Evolutionary conservation across 2,888 invertebrate genomes (phyloP).

Genomic region (Panzeria rudis): DNA sequence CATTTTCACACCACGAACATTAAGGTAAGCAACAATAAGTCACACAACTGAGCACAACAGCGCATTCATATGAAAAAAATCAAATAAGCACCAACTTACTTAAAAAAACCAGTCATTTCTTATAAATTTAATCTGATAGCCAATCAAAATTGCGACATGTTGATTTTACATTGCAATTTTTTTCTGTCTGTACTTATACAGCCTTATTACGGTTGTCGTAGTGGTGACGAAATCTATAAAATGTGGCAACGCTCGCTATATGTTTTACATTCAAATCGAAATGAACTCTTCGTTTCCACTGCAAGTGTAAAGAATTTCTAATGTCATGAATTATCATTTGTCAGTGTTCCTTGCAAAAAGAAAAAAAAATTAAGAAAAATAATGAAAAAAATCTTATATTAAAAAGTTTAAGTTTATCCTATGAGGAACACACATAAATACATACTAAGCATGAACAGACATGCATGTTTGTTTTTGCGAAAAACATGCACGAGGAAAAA

Average conservation of each 20-base stretch:
- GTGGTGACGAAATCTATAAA: no score
- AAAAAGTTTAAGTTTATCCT: constrained; percentile 66
- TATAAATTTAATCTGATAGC: no score
- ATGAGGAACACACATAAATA: constrained; percentile 24
- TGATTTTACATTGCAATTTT: no score
- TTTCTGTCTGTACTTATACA: no score
- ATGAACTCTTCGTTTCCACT: background rate
- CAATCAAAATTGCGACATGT: no score
- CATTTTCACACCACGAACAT: no score
- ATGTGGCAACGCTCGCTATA: background rate
- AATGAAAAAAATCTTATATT: constrained; percentile 62
- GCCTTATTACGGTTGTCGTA: no score
- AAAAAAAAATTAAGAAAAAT: constrained; percentile 2
- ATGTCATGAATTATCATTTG: constrained; percentile 66
- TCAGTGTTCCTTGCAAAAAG: constrained; percentile 37
- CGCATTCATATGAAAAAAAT: no score
- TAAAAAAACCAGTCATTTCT: no score
- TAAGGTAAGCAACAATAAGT: no score
- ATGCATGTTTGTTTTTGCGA: constrained; percentile 44
- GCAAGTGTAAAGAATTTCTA: constrained; percentile 8
- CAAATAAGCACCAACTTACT: no score
- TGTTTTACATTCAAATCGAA: background rate
- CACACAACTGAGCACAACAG: no score
- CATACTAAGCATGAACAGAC: constrained; percentile 28
- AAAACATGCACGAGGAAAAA: constrained; percentile 28